Conservation (phyloP, 2,888 invertebrate genomes). For the Xylota segnis region DNA sequence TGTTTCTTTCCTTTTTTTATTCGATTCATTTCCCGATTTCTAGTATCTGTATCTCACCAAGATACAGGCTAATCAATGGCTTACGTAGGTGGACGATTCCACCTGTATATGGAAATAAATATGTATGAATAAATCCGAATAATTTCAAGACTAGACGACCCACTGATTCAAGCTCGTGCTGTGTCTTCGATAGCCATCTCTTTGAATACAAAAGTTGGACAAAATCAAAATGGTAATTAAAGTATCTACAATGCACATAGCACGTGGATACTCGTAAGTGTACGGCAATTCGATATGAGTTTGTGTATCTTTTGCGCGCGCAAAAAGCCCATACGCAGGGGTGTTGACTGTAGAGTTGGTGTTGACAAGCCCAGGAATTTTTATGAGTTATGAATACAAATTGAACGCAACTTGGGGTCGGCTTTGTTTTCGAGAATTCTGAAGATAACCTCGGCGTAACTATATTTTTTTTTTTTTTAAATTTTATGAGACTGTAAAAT, state of each 20-base stretch:
- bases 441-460: slow-evolving; percentile 1
- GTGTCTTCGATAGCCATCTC: slow-evolving; percentile 6
- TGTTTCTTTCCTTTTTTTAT: not conserved
- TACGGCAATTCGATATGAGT: not conserved
- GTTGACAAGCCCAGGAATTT: slow-evolving; percentile 13
- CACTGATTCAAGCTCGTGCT: slow-evolving; percentile 18
- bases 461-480: not conserved
- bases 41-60: not conserved
- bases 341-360: not conserved
- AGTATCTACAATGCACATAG: not conserved
- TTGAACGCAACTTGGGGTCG: slow-evolving; percentile 5
- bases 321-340: slow-evolving; percentile 6
- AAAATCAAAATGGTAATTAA: slow-evolving; percentile 4
- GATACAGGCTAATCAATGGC: slow-evolving; percentile 17
- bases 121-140: slow-evolving; percentile 27
- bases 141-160: not conserved
- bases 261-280: slow-evolving; percentile 34
- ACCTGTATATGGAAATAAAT: slow-evolving; percentile 7
- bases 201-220: not conserved
- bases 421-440: not conserved
- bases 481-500: slow-evolving; percentile 3
- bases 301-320: slow-evolving; percentile 10
- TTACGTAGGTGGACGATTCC: slow-evolving; percentile 13
- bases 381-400: slow-evolving; percentile 38
- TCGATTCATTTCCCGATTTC: not conserved